These are phyloP conservation scores for Phrynocephalus vlangalii DNA, from an alignment of 2,797 vertebrate species.

Conservation along the genomic window DNA sequence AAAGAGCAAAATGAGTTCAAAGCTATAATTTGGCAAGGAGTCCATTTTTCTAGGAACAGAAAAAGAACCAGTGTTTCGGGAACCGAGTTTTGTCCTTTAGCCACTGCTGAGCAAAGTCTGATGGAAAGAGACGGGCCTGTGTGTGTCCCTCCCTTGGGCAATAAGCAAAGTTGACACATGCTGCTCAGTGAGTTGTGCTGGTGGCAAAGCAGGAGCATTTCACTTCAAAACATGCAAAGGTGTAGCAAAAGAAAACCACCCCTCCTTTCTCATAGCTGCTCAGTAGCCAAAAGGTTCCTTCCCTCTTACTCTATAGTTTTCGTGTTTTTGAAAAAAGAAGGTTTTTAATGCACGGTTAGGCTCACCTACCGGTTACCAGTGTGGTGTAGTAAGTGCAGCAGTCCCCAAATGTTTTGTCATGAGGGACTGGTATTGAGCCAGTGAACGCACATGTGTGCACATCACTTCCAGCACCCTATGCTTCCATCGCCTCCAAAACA, in stretches of 20 bases:
- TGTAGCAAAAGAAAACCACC: neutral
- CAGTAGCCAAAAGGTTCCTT: neutral
- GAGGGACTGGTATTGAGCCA: too few relatives aligned
- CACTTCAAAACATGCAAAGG: neutral
- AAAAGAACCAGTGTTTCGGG: slow-evolving; percentile 7
- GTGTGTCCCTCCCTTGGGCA: neutral
- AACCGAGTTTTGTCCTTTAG: neutral
- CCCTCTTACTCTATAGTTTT: neutral
- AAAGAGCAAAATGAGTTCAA: slow-evolving; percentile 5
- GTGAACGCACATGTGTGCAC: too few relatives aligned
- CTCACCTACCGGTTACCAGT: neutral
- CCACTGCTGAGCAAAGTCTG: neutral
- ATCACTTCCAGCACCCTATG: too few relatives aligned
- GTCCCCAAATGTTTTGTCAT: too few relatives aligned
- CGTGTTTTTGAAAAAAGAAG: neutral
- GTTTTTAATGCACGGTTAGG: neutral
- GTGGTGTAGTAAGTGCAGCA: too few relatives aligned
- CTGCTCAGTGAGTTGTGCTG: neutral
- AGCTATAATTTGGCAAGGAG: neutral
- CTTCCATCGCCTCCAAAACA: too few relatives aligned
- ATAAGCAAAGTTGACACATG: neutral
- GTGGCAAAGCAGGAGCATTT: neutral
- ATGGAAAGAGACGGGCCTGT: neutral
- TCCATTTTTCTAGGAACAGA: neutral
- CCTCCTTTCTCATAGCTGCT: neutral